Percentiles rank a stretch among this genome's conserved stretches.
Evolutionary conservation across 2,888 invertebrate genomes (phyloP).

Genomic region (Ashinkailepas kermadecensis): DNA sequence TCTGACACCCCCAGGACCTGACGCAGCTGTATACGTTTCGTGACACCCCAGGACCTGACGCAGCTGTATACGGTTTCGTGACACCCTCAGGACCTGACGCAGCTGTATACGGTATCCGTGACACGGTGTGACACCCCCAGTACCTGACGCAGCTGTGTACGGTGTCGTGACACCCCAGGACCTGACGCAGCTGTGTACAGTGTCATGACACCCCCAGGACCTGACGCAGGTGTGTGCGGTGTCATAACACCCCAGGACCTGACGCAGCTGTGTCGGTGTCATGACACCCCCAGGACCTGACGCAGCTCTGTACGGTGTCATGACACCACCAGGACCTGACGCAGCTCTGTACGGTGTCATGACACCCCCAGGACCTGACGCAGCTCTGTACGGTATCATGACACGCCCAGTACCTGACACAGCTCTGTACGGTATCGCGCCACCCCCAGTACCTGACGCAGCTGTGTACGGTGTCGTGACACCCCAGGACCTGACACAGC

Average conservation of each 20-base stretch:
- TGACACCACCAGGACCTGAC: neutral
- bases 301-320: too few species aligned
- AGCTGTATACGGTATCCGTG: conserved; percentile 91
- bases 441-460: neutral
- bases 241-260: neutral
- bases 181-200: neutral
- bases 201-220: neutral
- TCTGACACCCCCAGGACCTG: too few species aligned
- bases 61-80: neutral
- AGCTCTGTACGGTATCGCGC: too few species aligned
- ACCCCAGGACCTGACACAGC: conserved; percentile 48
- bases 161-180: neutral
- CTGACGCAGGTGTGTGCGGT: neutral
- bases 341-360: neutral
- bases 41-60: neutral
- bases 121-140: neutral
- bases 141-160: neutral
- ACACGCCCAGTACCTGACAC: too few species aligned
- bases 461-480: neutral
- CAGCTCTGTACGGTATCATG: neutral
- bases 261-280: neutral
- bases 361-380: neutral
- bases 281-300: too few species aligned
- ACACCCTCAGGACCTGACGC: conserved; percentile 44
- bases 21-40: too few species aligned